Percentiles rank a stretch among this genome's conserved stretches.
Conservation (phyloP, 2,888 invertebrate species). For the Cryptocephalus moraei region DNA sequence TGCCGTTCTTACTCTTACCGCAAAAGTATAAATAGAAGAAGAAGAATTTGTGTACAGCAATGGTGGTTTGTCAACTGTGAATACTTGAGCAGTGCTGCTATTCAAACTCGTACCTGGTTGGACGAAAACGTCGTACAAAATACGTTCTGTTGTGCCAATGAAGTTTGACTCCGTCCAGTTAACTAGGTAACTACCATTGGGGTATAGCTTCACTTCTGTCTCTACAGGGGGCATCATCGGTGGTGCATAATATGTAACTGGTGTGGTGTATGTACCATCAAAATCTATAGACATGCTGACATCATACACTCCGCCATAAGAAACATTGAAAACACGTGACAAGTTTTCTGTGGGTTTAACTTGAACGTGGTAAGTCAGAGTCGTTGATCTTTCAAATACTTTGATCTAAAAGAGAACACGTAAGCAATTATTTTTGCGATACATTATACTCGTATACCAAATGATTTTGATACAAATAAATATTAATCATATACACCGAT, state of each 20-base stretch:
- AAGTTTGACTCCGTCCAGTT: conserved; percentile 44
- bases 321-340: conserved; percentile 39
- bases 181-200: conserved; percentile 53
- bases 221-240: conserved; percentile 53
- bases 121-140: conserved; percentile 55
- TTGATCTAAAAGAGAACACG: too few species aligned
- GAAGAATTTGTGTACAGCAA: conserved; percentile 42
- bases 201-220: conserved; percentile 47
- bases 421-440: too few species aligned
- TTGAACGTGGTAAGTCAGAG: too few species aligned
- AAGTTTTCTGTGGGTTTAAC: background rate
- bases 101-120: conserved; percentile 44
- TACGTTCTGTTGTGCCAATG: conserved; percentile 21
- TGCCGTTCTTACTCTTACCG: conserved; percentile 49
- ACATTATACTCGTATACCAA: too few species aligned
- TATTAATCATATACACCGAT: background rate
- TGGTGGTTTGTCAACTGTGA: conserved; percentile 44
- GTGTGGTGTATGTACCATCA: conserved; percentile 36
- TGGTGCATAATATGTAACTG: conserved; percentile 44
- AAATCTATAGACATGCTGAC: conserved; percentile 20
- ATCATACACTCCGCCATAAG: conserved; percentile 44
- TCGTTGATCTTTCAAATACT: too few species aligned
- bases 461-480: too few species aligned
- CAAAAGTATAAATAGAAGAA: conserved; percentile 47
- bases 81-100: conserved; percentile 41